phyloP scores from a whole-genome alignment of 1,140 invertebrate genomes.

The Drosophila orosa region DNA sequence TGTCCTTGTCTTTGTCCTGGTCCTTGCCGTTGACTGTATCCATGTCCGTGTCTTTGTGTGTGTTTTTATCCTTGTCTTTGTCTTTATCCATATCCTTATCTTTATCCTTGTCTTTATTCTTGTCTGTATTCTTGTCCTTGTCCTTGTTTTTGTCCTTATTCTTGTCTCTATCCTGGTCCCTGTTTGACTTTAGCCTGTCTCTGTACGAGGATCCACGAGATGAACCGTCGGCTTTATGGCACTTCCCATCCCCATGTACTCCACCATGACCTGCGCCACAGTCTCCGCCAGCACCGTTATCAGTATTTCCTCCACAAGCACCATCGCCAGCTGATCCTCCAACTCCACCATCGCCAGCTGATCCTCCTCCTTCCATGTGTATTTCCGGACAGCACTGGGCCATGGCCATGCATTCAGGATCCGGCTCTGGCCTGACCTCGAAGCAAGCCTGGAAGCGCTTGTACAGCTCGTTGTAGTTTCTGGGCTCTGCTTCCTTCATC shows the following conservation, averaged over 20 bases:
- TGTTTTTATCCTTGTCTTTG: background rate
- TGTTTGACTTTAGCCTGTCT: background rate
- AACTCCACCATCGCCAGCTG: background rate
- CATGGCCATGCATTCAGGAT: constrained; percentile 10
- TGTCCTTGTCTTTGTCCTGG: background rate
- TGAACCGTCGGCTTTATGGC: background rate
- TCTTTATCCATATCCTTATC: background rate
- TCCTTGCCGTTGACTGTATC: background rate
- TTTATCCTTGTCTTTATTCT: background rate
- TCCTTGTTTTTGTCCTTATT: background rate
- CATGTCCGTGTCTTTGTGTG: background rate
- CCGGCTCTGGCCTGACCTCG: background rate
- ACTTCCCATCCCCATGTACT: background rate
- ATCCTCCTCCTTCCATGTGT: background rate
- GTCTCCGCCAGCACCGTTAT: background rate
- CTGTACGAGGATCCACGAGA: no score
- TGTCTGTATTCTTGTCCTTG: background rate
- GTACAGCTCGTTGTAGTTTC: constrained; percentile 62
- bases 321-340: background rate
- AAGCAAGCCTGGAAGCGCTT: constrained; percentile 45
- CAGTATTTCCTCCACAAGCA: background rate
- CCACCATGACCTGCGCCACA: background rate
- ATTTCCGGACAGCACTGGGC: constrained; percentile 34
- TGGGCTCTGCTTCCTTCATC: no score
- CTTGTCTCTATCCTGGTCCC: background rate